Percentiles rank a stretch among this genome's conserved stretches.
Conservation (phyloP, 2,113 vertebrate species). For the Setophaga petechia region DNA sequence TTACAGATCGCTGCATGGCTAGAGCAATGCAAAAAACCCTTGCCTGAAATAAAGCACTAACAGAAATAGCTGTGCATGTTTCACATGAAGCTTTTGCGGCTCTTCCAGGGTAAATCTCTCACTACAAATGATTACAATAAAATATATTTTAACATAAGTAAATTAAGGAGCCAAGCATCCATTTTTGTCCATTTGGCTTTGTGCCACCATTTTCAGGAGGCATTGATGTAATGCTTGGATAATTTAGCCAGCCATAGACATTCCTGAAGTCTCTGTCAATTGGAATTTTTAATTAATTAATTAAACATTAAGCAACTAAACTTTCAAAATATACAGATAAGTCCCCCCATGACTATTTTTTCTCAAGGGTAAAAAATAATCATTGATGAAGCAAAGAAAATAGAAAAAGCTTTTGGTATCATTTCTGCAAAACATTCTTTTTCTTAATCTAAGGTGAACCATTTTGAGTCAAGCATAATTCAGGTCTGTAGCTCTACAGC, state of each 20-base stretch:
- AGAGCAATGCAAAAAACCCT: constrained; percentile 46
- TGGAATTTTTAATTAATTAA: background rate
- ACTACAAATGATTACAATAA: constrained; percentile 57
- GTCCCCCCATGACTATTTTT: background rate
- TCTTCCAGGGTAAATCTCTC: constrained; percentile 46
- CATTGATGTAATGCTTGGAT: background rate
- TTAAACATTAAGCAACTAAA: background rate
- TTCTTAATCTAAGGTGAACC: background rate
- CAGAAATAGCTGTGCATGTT: constrained; percentile 60
- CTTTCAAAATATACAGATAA: background rate
- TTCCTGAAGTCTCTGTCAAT: background rate
- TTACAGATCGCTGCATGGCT: constrained; percentile 75
- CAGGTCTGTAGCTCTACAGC: background rate
- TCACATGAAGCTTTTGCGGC: constrained; percentile 43
- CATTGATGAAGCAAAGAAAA: background rate
- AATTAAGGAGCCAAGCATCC: constrained; percentile 35
- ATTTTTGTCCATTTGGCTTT: background rate
- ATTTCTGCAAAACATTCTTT: background rate
- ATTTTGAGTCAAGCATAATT: background rate
- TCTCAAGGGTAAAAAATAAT: background rate
- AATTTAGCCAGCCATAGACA: background rate
- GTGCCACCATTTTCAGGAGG: background rate
- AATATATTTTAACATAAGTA: constrained; percentile 66
- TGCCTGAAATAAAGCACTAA: constrained; percentile 60
- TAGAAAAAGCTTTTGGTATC: background rate